Conservation (phyloP, 2,888 invertebrate species). For the Callinectes sapidus region DNA sequence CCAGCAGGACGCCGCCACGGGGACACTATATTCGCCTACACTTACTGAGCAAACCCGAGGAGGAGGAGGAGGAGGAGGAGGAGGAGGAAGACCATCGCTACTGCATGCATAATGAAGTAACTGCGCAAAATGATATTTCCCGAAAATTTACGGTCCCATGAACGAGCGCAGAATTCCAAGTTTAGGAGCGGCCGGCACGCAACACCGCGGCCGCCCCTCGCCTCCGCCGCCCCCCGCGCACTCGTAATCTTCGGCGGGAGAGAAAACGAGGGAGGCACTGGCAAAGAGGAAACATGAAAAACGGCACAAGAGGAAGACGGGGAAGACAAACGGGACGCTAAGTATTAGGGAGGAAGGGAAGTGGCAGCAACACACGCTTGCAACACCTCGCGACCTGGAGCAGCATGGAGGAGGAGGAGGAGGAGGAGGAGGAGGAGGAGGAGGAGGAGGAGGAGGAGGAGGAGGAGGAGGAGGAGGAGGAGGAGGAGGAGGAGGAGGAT, state of each 20-base stretch:
- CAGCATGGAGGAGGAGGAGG: not conserved
- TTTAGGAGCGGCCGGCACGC: constrained; percentile 48
- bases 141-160: constrained; percentile 56
- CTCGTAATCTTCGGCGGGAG: constrained; percentile 27
- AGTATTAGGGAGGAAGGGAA: not conserved
- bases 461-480: not conserved
- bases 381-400: not conserved
- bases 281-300: constrained; percentile 30
- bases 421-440: not conserved
- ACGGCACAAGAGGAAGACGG: not conserved
- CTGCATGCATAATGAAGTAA: constrained; percentile 63
- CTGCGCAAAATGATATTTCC: constrained; percentile 62
- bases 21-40: constrained; percentile 24
- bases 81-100: constrained; percentile 15
- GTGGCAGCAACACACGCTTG: constrained; percentile 3
- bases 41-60: not conserved
- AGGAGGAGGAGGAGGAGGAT: constrained; percentile 10
- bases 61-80: not conserved
- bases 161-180: constrained; percentile 48
- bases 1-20: constrained; percentile 19
- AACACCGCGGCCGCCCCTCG: not conserved
- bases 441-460: not conserved
- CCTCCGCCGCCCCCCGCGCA: not conserved
- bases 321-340: not conserved
- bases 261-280: not conserved